phyloP scores from a whole-genome alignment of 2,797 vertebrate species.

The Protonibea diacanthus region DNA sequence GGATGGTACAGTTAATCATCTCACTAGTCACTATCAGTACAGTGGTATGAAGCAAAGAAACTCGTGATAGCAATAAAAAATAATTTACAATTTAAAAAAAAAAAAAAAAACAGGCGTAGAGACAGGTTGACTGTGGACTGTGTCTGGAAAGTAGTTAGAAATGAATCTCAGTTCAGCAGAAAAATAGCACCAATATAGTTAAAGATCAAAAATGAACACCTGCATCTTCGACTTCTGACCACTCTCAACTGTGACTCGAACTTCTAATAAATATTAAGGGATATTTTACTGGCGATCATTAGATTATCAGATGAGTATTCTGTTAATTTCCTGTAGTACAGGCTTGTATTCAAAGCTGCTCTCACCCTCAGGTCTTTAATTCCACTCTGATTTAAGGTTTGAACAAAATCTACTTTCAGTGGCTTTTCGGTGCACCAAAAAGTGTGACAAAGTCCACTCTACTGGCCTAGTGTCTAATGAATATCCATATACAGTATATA shows the following conservation, averaged over 20 bases:
- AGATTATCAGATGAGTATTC: neutral
- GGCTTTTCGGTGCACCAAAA: neutral
- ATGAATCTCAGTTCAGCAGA: neutral
- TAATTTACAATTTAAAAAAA: neutral
- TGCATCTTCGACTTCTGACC: neutral
- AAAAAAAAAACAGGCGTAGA: neutral
- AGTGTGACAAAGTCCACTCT: neutral
- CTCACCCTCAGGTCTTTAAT: neutral
- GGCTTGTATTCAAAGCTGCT: neutral
- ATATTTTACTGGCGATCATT: neutral
- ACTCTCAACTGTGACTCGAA: neutral
- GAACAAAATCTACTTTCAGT: neutral
- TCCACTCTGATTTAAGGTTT: neutral
- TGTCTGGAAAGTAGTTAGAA: neutral
- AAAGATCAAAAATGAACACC: neutral
- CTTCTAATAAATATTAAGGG: neutral
- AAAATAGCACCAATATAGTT: neutral
- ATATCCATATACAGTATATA: neutral
- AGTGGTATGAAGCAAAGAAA: neutral
- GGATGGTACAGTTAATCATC: slow-evolving; percentile 79
- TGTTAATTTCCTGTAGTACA: slow-evolving; percentile 1
- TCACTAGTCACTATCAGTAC: neutral
- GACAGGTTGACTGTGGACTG: too few species aligned
- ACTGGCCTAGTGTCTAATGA: neutral
- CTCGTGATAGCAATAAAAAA: neutral